Percentiles rank a stretch among this genome's conserved stretches.
These are phyloP conservation scores for Eubasilissa splendida DNA, from an alignment of 2,888 invertebrate genomes.

Conservation along the genomic window DNA sequence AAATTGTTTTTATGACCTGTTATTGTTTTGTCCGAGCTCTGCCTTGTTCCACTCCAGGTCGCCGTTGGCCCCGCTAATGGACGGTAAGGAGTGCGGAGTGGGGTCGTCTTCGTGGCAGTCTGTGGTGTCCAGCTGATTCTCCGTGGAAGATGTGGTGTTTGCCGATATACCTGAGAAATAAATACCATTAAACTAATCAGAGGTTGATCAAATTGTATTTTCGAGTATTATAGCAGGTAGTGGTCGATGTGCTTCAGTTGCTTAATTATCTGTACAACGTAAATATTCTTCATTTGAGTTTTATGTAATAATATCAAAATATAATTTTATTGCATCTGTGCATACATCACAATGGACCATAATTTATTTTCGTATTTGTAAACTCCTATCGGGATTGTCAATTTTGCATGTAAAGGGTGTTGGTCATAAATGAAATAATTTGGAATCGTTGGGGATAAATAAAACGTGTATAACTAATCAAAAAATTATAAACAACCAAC, in stretches of 20 bases:
- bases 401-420: too few species aligned
- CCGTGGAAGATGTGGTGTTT: slow-evolving; percentile 23
- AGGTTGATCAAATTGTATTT: neutral
- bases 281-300: too few species aligned
- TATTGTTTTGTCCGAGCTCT: slow-evolving; percentile 21
- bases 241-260: neutral
- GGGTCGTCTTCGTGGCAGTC: neutral
- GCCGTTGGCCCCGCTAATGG: slow-evolving; percentile 26
- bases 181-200: neutral
- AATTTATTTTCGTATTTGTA: too few species aligned
- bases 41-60: slow-evolving; percentile 41
- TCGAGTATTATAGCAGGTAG: neutral
- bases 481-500: too few species aligned
- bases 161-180: slow-evolving; percentile 7
- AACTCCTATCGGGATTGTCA: too few species aligned
- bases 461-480: too few species aligned
- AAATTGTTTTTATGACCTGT: slow-evolving; percentile 29
- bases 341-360: too few species aligned
- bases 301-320: too few species aligned
- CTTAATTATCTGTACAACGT: neutral
- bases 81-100: slow-evolving; percentile 5
- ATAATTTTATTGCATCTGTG: too few species aligned
- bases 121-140: slow-evolving; percentile 13
- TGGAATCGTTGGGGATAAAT: too few species aligned
- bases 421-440: too few species aligned